phyloP scores from a whole-genome alignment of 2,113 vertebrate genomes.

The Dipodomys spectabilis region DNA sequence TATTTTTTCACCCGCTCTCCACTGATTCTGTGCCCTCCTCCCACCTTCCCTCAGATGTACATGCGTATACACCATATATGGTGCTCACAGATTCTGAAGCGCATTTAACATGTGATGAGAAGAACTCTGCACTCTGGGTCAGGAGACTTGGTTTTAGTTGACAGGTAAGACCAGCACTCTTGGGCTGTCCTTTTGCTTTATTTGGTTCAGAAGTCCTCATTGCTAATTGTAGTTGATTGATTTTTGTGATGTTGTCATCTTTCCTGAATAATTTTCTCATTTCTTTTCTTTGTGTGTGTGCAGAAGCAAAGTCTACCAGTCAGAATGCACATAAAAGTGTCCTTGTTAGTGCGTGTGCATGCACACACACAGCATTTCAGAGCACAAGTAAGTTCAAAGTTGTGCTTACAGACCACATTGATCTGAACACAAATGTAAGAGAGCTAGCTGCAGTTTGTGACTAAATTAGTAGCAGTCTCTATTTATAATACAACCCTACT shows the following conservation, averaged over 20 bases:
- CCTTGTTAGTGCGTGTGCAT: not conserved
- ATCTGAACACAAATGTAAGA: not conserved
- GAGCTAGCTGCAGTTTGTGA: not conserved
- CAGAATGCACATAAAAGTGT: not conserved
- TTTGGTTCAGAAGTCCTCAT: fast-evolving
- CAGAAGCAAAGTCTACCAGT: not conserved
- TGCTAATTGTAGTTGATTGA: not conserved
- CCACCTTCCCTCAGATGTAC: too few relatives aligned
- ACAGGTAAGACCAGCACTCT: not conserved
- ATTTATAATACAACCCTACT: not conserved
- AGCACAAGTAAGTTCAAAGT: conserved; percentile 1
- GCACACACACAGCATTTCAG: not conserved
- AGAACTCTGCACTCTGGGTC: not conserved
- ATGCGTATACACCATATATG: too few relatives aligned
- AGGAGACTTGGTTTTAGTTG: not conserved
- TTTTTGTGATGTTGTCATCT: not conserved
- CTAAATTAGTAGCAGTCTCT: not conserved
- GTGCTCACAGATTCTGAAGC: not conserved
- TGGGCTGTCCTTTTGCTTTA: not conserved
- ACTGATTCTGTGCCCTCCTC: too few relatives aligned
- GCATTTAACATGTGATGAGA: not conserved
- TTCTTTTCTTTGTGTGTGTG: not conserved
- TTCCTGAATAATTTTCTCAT: not conserved
- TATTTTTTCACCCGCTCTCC: too few relatives aligned
- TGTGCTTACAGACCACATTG: not conserved